These are phyloP conservation scores for Sphenodon punctatus DNA, from an alignment of 2,797 vertebrate genomes.

Conservation along the genomic window DNA sequence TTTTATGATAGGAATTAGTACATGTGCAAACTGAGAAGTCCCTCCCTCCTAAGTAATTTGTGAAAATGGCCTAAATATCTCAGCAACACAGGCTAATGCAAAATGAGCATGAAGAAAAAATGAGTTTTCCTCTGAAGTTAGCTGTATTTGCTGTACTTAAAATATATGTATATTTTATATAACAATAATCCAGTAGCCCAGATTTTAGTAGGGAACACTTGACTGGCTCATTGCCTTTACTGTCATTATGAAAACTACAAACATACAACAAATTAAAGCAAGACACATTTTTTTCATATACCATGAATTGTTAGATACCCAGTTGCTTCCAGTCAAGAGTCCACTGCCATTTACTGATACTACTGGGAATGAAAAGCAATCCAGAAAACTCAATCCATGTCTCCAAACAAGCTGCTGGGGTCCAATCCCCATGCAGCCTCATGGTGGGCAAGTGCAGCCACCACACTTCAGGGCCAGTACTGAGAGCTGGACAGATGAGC, in stretches of 20 bases:
- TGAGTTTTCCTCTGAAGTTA: background rate
- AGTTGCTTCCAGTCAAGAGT: background rate
- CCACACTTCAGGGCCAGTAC: no score
- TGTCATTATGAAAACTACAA: background rate
- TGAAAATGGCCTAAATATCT: background rate
- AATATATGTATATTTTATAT: no score
- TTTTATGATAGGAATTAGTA: no score
- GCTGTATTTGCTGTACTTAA: no score
- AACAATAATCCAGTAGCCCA: background rate
- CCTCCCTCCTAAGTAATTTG: no score
- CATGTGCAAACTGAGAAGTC: no score
- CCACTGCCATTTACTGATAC: background rate
- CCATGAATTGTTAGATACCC: background rate
- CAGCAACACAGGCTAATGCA: fast-evolving
- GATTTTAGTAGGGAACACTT: background rate
- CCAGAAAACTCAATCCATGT: background rate
- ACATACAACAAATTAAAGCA: background rate
- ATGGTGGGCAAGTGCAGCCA: no score
- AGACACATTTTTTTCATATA: background rate
- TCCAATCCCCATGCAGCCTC: no score
- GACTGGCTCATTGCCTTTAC: background rate
- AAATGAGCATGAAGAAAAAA: background rate
- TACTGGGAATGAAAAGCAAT: background rate
- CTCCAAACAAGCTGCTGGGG: no score
- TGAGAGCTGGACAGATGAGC: no score